Evolutionary conservation across 2,113 vertebrate genomes (phyloP).

Genomic region (Pseudorasbora parva): DNA sequence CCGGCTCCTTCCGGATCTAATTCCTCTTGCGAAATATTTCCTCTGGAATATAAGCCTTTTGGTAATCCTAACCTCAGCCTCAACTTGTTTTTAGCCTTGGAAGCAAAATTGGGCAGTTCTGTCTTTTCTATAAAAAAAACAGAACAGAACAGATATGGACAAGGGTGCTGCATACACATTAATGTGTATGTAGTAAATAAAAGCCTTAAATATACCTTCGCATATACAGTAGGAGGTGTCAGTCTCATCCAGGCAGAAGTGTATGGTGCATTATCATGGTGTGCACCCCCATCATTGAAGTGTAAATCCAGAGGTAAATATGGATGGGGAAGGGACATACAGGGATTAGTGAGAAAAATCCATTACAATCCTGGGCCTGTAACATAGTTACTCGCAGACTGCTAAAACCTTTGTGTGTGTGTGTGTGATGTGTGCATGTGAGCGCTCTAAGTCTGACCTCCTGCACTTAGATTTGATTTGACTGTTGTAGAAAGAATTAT

Average conservation of each 20-base stretch:
- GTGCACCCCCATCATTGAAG: conserved; percentile 39
- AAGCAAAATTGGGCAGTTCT: not conserved
- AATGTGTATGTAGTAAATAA: not conserved
- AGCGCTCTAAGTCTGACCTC: not conserved
- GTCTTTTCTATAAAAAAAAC: not conserved
- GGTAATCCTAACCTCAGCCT: conserved; percentile 23
- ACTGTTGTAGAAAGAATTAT: conserved; percentile 35
- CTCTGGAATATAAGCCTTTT: conserved; percentile 15
- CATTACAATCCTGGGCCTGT: conserved; percentile 25
- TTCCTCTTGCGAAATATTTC: conserved; percentile 27
- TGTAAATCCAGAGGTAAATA: conserved; percentile 53
- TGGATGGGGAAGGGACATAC: conserved; percentile 15
- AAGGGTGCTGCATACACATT: not conserved
- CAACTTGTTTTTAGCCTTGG: not conserved
- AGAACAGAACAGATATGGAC: not conserved
- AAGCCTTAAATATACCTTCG: not conserved
- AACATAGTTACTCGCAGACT: conserved; percentile 28
- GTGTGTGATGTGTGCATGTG: not conserved
- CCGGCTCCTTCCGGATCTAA: conserved; percentile 22
- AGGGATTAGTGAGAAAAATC: conserved; percentile 42
- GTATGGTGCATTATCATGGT: conserved; percentile 27
- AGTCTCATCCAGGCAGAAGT: conserved; percentile 19
- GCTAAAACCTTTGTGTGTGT: conserved; percentile 4
- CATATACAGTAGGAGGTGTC: not conserved
- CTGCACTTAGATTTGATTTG: conserved; percentile 40